A percentile compares a stretch with the other conserved stretches of the same genome.
Conservation (phyloP, 1,140 invertebrate genomes). For the Diorhabda sublineata region DNA sequence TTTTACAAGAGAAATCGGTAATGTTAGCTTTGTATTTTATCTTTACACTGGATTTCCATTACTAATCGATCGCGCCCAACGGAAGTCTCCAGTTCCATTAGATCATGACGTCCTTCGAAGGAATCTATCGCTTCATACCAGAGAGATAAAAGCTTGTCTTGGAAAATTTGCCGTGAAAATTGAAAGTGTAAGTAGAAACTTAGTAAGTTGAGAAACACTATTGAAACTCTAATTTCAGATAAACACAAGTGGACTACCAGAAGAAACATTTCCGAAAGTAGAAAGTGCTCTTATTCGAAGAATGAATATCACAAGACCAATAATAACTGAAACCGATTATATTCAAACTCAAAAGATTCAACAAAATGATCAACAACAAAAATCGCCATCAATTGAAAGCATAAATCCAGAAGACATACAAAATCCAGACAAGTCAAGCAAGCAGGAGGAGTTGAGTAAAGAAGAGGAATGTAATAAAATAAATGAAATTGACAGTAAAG, state of each 20-base stretch:
- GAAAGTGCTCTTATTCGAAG: constrained; percentile 13
- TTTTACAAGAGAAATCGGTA: constrained; percentile 33
- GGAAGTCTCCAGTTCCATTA: constrained; percentile 14
- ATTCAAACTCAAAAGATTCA: constrained; percentile 6
- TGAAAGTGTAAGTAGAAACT: constrained; percentile 8
- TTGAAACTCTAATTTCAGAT: constrained; percentile 6
- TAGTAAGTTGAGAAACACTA: not conserved
- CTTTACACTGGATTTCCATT: constrained; percentile 24
- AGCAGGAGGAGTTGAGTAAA: too few relatives aligned
- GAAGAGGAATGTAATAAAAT: too few relatives aligned
- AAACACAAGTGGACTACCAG: constrained; percentile 3
- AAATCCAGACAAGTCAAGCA: too few relatives aligned
- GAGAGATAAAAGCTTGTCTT: constrained; percentile 24
- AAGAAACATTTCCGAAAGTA: constrained; percentile 4
- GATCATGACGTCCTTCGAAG: constrained; percentile 25
- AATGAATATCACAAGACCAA: constrained; percentile 1
- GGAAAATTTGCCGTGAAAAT: constrained; percentile 23
- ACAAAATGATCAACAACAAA: not conserved
- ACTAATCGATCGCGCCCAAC: constrained; percentile 23
- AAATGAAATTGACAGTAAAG: too few relatives aligned
- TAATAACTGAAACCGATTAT: constrained; percentile 15
- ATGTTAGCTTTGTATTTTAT: constrained; percentile 33
- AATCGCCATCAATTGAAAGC: too few relatives aligned
- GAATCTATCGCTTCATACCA: constrained; percentile 24
- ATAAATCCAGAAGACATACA: too few relatives aligned